phyloP scores from a whole-genome alignment of 2,797 vertebrate genomes.

The Poeciliopsis paucimaculata region DNA sequence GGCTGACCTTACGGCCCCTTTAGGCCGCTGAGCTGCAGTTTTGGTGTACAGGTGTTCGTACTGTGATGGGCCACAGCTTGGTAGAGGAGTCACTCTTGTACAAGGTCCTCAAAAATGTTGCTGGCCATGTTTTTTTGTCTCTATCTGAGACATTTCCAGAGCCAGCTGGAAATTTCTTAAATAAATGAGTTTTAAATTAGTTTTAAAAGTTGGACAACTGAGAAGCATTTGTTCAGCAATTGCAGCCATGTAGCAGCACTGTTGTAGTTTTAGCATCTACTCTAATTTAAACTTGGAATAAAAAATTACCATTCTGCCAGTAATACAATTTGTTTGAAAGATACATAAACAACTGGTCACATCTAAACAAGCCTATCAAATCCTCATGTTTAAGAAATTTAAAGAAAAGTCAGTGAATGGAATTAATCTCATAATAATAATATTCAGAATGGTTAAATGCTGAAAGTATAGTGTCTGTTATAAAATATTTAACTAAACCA shows the following conservation, averaged over 20 bases:
- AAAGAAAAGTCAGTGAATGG: not conserved
- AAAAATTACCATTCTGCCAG: not conserved
- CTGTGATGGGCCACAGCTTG: slow-evolving; percentile 32
- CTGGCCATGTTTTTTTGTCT: slow-evolving; percentile 29
- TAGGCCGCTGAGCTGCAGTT: slow-evolving; percentile 49
- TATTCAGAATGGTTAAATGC: not conserved
- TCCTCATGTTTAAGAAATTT: not conserved
- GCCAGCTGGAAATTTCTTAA: slow-evolving; percentile 41
- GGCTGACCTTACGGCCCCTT: slow-evolving; percentile 62
- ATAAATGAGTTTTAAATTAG: slow-evolving; percentile 31
- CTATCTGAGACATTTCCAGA: slow-evolving; percentile 6
- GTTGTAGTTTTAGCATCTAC: not conserved
- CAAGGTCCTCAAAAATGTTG: slow-evolving; percentile 6
- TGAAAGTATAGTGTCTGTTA: not conserved
- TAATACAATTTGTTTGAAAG: not conserved
- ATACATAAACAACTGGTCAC: not conserved
- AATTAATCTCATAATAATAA: not conserved
- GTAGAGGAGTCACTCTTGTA: slow-evolving; percentile 24
- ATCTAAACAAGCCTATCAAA: not conserved
- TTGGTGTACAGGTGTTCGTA: slow-evolving; percentile 43
- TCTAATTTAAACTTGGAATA: not conserved
- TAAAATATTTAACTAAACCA: not conserved
- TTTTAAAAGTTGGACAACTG: slow-evolving; percentile 12
- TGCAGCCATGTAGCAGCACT: not conserved
- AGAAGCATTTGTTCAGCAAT: slow-evolving; percentile 1